Evolutionary conservation across 2,888 invertebrate genomes (phyloP).

Genomic region (Tigriopus californicus): DNA sequence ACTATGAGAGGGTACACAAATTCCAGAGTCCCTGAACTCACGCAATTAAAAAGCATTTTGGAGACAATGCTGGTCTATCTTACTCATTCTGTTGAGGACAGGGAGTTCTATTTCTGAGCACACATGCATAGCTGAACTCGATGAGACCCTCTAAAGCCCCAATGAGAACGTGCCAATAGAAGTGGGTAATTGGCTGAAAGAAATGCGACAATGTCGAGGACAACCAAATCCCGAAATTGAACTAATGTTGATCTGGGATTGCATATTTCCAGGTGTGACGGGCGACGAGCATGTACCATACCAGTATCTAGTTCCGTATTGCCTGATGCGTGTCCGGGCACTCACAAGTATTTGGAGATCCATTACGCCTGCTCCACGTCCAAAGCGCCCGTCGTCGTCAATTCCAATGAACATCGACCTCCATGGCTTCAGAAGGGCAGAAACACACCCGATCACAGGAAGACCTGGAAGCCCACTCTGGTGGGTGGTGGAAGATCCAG

Average conservation of each 20-base stretch:
- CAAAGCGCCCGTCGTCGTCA: neutral
- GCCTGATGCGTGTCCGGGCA: constrained; percentile 38
- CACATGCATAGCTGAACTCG: too few species aligned
- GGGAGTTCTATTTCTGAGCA: too few species aligned
- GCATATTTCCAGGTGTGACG: constrained; percentile 22
- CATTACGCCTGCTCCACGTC: constrained; percentile 33
- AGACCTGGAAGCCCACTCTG: neutral
- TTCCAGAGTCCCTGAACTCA: too few species aligned
- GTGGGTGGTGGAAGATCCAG: neutral
- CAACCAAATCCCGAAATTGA: neutral
- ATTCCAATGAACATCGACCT: neutral
- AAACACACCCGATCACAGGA: neutral
- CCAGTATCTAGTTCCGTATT: constrained; percentile 26
- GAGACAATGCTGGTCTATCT: too few species aligned
- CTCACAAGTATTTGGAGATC: constrained; percentile 40
- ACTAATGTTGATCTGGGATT: neutral
- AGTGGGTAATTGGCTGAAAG: neutral
- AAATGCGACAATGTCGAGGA: too few species aligned
- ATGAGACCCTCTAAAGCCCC: too few species aligned
- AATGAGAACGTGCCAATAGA: neutral
- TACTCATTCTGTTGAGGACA: too few species aligned
- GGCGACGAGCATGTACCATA: constrained; percentile 23
- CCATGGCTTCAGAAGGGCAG: neutral
- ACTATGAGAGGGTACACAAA: too few species aligned
- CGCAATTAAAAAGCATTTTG: too few species aligned